phyloP scores from a whole-genome alignment of 2,888 invertebrate species.

The Yponomeuta plumbellus region DNA sequence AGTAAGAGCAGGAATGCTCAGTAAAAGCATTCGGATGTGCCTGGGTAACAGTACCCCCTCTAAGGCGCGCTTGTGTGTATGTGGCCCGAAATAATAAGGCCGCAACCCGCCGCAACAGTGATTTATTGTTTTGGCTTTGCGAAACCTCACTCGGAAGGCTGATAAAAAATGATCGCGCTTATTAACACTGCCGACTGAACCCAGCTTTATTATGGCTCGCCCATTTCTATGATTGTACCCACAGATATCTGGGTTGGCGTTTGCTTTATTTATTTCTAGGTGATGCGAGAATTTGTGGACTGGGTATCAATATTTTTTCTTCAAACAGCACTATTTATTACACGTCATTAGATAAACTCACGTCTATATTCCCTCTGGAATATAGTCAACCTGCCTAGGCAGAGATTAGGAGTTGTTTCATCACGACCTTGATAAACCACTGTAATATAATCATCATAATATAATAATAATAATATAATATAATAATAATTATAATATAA shows the following conservation, averaged over 20 bases:
- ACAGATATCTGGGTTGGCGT: conserved; percentile 1
- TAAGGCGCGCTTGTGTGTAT: conserved; percentile 41
- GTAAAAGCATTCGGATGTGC: no score
- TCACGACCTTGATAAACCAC: no score
- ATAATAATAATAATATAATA: no score
- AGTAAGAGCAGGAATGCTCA: no score
- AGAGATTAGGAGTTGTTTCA: no score
- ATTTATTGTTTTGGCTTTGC: conserved; percentile 71
- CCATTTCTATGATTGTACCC: conserved; percentile 34
- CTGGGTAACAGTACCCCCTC: not conserved
- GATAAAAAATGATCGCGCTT: conserved; percentile 72
- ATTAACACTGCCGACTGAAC: conserved; percentile 60
- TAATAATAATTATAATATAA: no score
- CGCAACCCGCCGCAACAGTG: conserved; percentile 54
- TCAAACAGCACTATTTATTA: no score
- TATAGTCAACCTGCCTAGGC: no score
- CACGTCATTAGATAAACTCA: no score
- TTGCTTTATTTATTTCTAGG: not conserved
- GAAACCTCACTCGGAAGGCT: conserved; percentile 65
- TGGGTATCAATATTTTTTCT: not conserved
- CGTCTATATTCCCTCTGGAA: no score
- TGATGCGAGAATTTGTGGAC: not conserved
- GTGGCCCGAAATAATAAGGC: conserved; percentile 66
- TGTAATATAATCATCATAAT: no score
- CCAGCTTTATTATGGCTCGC: conserved; percentile 57